Evolutionary conservation across 2,113 vertebrate species (phyloP), one percentile per base, ranked within the genome.

Genomic region (Hippolais icterina): DNA sequence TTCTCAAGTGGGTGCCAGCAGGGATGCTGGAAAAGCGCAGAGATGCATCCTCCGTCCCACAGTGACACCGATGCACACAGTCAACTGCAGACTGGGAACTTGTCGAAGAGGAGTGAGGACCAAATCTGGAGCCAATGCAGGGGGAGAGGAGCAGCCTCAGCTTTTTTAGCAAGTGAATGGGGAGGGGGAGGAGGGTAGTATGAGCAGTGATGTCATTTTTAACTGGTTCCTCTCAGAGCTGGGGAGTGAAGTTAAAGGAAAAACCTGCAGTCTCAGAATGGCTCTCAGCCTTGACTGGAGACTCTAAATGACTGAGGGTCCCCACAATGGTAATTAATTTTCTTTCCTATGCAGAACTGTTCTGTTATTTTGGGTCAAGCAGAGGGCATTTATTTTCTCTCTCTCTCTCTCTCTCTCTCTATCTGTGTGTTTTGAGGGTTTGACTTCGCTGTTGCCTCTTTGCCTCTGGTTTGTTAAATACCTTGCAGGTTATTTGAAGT

Each of bases 201-300:
- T 93, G 89, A 96, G 94, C 95, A 96, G 92, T 97, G 97, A 97
- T 96, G 97, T 97, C 90, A 97, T 97, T 96, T 97, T 96, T 96
- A 98, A 98, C 98, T 95, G 93, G 93, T 97, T 98, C 97, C 93
- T 97, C 35, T 0, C 97, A 93, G 89, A 97, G 94, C 93, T 69
- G 88, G 94, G 94, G 90, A 96, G 87, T 92, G 97, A 98, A 98
- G 97, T 98, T 98, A 94, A 95, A 97, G 93, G 97, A 87, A 92
- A 93, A 91, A 97, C 70, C 97, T 95, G 96, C 98, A 98, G 95
- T 96, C 95, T 86, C 96, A 37, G 96, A 91, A 94, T 96, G 95
- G 96, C 93, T 95, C 90, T 97, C 96, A 96, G 87, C 94, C 83
- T 95, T 96, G 77, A 89, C 97, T 72, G 46, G 96, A 97, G 83